Evolutionary conservation across 2,888 invertebrate genomes (phyloP), one percentile per base, ranked within the genome.

Genomic region (Hyposoter didymator): DNA sequence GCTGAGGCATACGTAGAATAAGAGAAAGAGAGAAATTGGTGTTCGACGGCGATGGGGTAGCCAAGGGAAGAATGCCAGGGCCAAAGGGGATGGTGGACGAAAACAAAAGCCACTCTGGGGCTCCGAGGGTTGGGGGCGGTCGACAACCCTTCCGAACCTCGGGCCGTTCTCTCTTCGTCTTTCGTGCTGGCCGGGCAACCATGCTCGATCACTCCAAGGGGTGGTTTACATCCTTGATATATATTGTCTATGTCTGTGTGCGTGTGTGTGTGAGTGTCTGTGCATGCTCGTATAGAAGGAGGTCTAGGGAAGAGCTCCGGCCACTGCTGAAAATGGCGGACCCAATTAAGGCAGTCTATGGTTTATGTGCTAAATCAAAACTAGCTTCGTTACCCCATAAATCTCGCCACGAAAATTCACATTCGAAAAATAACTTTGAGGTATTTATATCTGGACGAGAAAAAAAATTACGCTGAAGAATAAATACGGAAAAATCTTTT

Each of bases 291-390:
- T 81, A 87, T 87, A 88, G 89, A 87, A 88, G 89, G 89, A 86
- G 89, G 88, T 88, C 89, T 89, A 70, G 84, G 84, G 85, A 84
- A 84, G 78, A 87, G 73, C 59, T 83, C 69, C 86, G 86, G 88
- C 91, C 90, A 90, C 91, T 92, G 93, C 91, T 92, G 93, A 94
- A 94, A 94, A 94, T 94, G 94, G 94, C 93, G 93, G 93, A 93
- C 94, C 93, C 94, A 94, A 94, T 94, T 94, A 94, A 93, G 91
- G 87, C 90, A 91, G 91, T 90, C 92, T 91, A 90, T 92, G 82
- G 55, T 89, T 88, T 89, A 75, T 39, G 55, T 14, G 64, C 32
- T 64, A 82, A 82, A 78, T 69, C 72, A 52, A 67, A 74, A 39
- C 82, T 67, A 72, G 72, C 86, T 86, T 86, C 88, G 84, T 87